Percentiles rank a stretch among this genome's conserved stretches.
These are phyloP conservation scores for Caenorhabditis zanzibari DNA, from an alignment of 2,888 invertebrate species.

Conservation along the genomic window DNA sequence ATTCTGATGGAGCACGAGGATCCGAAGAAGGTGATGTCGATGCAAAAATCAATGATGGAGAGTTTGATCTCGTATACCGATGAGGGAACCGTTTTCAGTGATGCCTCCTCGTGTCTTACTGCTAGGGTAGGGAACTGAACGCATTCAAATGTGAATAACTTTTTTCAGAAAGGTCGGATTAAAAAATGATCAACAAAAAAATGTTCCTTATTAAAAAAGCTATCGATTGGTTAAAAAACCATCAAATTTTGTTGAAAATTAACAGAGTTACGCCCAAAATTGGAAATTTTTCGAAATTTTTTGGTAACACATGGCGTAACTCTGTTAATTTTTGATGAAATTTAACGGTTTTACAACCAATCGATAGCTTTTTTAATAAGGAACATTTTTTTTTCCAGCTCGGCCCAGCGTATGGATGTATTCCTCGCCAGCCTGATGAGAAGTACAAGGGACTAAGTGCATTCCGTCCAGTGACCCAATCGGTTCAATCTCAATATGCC, in stretches of 20 bases:
- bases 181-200: no score
- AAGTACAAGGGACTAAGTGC: conserved; percentile 61
- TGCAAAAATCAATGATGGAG: conserved; percentile 16
- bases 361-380: no score
- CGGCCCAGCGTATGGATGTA: conserved; percentile 34
- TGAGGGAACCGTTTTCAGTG: not conserved
- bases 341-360: no score
- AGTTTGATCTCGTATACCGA: conserved; percentile 41
- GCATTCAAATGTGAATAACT: no score
- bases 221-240: no score
- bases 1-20: conserved; percentile 42
- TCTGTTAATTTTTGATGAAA: no score
- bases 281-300: no score
- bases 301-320: no score
- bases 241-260: no score
- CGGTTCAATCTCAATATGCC: conserved; percentile 46
- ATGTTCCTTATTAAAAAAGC: no score
- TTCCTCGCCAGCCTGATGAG: conserved; percentile 8
- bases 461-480: conserved; percentile 52
- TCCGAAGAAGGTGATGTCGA: not conserved
- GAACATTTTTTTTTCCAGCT: conserved; percentile 38
- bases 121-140: not conserved
- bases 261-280: no score
- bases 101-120: conserved; percentile 21
- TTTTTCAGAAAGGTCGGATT: no score